phyloP scores from a whole-genome alignment of 2,797 vertebrate genomes.

The Danio tinwini region DNA sequence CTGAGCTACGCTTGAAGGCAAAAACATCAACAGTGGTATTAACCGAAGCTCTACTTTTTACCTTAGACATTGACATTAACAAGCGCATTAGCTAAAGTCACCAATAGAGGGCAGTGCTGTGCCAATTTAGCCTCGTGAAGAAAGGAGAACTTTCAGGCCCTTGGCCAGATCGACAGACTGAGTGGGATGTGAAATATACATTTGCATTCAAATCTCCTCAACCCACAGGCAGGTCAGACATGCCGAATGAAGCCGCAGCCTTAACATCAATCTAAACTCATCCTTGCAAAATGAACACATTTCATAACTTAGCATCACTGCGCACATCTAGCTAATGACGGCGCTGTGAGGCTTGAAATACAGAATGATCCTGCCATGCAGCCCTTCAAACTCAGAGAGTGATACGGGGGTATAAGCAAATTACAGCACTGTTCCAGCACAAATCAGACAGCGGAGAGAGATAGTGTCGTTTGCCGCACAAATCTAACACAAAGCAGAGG shows the following conservation, averaged over 20 bases:
- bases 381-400: conserved; percentile 41
- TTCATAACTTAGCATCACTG: conserved; percentile 27
- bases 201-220: conserved; percentile 53
- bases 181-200: conserved; percentile 41
- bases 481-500: conserved; percentile 46
- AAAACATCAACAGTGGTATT: not conserved
- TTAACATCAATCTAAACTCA: conserved; percentile 51
- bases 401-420: conserved; percentile 49
- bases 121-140: not conserved
- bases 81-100: conserved; percentile 10
- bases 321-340: conserved; percentile 46
- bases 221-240: conserved; percentile 46
- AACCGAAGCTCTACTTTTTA: not conserved
- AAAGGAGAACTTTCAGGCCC: conserved; percentile 25
- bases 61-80: not conserved
- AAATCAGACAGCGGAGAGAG: conserved; percentile 50
- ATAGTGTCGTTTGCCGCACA: conserved; percentile 43
- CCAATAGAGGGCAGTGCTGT: conserved; percentile 55
- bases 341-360: conserved; percentile 40
- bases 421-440: conserved; percentile 46
- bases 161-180: conserved; percentile 40
- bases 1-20: not conserved
- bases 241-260: conserved; percentile 30
- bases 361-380: conserved; percentile 51
- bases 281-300: conserved; percentile 35